Base-by-base conservation (phyloP, 1,140 invertebrate genomes). In the Eriosoma lanigerum region DNA sequence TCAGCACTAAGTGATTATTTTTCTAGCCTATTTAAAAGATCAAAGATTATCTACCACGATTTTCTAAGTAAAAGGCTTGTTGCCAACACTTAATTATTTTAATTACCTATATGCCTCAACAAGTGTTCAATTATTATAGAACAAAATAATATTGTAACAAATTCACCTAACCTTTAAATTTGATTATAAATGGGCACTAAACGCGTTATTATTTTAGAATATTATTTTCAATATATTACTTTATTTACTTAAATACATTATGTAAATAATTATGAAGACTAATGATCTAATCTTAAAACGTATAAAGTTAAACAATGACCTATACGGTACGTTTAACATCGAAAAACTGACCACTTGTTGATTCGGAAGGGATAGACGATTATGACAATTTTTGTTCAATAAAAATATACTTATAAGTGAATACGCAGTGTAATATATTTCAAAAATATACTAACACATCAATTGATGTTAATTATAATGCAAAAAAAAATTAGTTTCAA, bases 291-390 rank as follows among this genome's bases (percentile, higher is more conserved):
- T 72, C 17, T 52, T 52, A 52, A 72, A 52, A 46, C 17, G 24
- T 32, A 29, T 24, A 10, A 17, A 26, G 26, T 62, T 17, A 72
- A 72, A 72, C 48, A 50, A 72, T 52, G 26, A 52, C 12, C 68
- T 72, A 58, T 19, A 56, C 52, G 54, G 72, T 44, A 44, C 52
- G 72, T 26, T 75, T 29, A 75, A 21, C 52, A 75, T 17, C 44
- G 29, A 73, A 17, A 58, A 75, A 75, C 72, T 75, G 72, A 24
- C 72, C 72, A 75, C 72, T 58, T 75, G 72, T 75, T 75, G 72
- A 75, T 58, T 50, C 24, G 19, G 29, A 72, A 52, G 46, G 68
- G 26, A 52, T 52, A 52, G 48, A 72, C 12, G 24, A 72, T 32
- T 72, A 52, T 72, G 17, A 72, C 48, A n/a, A 72, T 24, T 68